These are phyloP conservation scores for Epinotia ramella DNA, from an alignment of 2,888 invertebrate genomes.

Conservation along the genomic window DNA sequence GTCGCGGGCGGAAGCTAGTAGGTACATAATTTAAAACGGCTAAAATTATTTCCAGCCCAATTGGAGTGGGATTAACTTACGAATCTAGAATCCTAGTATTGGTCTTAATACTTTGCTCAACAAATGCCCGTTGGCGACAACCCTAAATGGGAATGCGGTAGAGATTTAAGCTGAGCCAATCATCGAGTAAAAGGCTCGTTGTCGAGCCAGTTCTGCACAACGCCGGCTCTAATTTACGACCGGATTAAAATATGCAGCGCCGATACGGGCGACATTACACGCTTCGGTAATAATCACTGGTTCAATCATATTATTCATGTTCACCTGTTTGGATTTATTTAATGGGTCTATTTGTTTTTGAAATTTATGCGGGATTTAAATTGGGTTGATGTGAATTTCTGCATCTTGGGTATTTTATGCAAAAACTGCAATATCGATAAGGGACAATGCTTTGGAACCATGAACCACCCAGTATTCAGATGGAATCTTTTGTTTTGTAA, in stretches of 20 bases:
- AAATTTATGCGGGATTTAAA: conserved; percentile 6
- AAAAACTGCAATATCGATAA: not conserved
- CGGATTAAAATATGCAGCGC: conserved; percentile 35
- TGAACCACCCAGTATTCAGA: no score
- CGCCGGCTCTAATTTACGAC: conserved; percentile 34
- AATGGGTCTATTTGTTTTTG: conserved; percentile 5
- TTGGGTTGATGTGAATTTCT: not conserved
- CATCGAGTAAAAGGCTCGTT: conserved; percentile 63
- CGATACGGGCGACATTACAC: conserved; percentile 26
- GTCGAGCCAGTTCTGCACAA: conserved; percentile 51
- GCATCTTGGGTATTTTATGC: not conserved
- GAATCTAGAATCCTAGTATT: not conserved
- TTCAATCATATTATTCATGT: conserved; percentile 19
- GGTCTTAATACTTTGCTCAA: not conserved
- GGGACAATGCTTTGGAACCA: no score
- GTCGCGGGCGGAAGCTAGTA: no score
- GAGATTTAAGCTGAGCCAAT: conserved; percentile 57
- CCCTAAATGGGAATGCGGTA: conserved; percentile 70
- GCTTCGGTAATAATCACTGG: conserved; percentile 45
- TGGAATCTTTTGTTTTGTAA: no score
- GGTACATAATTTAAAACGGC: not conserved
- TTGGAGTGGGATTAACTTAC: not conserved
- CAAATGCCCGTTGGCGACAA: conserved; percentile 30
- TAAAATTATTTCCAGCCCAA: not conserved
- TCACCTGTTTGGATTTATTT: conserved; percentile 18